Evolutionary conservation across 2,797 vertebrate species (phyloP).

Genomic region (Poeciliopsis presidionis): DNA sequence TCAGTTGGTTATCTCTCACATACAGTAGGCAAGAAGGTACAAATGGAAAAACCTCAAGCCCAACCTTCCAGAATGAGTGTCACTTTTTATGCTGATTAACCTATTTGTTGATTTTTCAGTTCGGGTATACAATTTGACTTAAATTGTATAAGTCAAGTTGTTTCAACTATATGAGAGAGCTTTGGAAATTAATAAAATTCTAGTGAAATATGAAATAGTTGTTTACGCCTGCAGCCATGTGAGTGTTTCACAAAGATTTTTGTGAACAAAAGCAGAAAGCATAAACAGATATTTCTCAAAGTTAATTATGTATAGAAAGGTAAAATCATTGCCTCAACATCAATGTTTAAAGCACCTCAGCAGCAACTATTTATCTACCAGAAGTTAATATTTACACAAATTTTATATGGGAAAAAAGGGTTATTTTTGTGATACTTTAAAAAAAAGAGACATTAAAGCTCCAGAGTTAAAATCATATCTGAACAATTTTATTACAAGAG

Average conservation of each 20-base stretch:
- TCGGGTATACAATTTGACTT: too few relatives aligned
- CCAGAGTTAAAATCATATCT: neutral
- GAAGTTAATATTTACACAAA: neutral
- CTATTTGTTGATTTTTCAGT: neutral
- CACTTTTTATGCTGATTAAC: neutral
- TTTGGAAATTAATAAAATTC: neutral
- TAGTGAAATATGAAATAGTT: neutral
- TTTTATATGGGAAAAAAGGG: neutral
- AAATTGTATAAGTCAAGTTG: neutral
- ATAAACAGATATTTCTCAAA: neutral
- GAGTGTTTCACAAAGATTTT: neutral
- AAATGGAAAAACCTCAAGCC: neutral
- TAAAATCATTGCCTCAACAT: neutral
- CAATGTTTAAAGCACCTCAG: neutral
- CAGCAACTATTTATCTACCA: neutral
- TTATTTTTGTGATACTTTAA: neutral
- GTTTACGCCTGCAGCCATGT: neutral
- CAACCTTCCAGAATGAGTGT: neutral
- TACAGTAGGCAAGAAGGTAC: neutral
- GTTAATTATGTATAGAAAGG: neutral
- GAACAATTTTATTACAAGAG: neutral
- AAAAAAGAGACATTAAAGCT: neutral
- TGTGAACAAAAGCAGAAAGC: neutral
- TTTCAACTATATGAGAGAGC: neutral
- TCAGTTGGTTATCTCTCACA: slow-evolving; percentile 9